Base-by-base conservation (phyloP, 1,140 invertebrate species). In the Triops cancriformis region DNA sequence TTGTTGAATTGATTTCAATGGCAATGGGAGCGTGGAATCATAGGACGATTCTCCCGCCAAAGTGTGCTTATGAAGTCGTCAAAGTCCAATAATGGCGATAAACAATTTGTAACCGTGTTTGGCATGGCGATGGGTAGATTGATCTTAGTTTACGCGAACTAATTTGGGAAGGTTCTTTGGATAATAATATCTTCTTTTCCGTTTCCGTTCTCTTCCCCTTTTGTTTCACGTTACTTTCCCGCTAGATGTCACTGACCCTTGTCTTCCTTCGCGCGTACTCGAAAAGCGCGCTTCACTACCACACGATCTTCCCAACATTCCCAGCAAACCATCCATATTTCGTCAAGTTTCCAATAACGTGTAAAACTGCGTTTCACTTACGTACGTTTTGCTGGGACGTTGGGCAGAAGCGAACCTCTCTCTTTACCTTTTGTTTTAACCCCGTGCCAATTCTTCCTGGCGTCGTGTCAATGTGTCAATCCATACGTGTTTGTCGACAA, bases 1-100 rank as follows among this genome's bases (percentile, higher is more conserved):
- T n/a, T n/a, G n/a, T n/a, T n/a, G n/a, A n/a, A n/a, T n/a, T n/a
- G n/a, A n/a, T n/a, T n/a, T n/a, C n/a, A n/a, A n/a, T n/a, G n/a
- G n/a, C n/a, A n/a, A n/a, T n/a, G n/a, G n/a, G n/a, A n/a, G n/a
- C n/a, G n/a, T n/a, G n/a, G n/a, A n/a, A n/a, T n/a, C n/a, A n/a
- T n/a, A n/a, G n/a, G n/a, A n/a, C n/a, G n/a, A n/a, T n/a, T n/a
- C n/a, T n/a, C n/a, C n/a, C n/a, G n/a, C n/a, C n/a, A n/a, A n/a
- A n/a, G n/a, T n/a, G n/a, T n/a, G n/a, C 31, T 37, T 37, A 7
- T 79, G 43, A 77, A 79, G 37, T 80, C 80, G 12, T 73, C 80
- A n/a, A 78, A 80, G 74, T 81, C 78, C 31, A 37, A n/a, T n/a
- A n/a, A n/a, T n/a, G n/a, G n/a, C n/a, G n/a, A n/a, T n/a, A 37